Base-by-base conservation (phyloP, 2,797 vertebrate species). In the Micromesistius poutassou region DNA sequence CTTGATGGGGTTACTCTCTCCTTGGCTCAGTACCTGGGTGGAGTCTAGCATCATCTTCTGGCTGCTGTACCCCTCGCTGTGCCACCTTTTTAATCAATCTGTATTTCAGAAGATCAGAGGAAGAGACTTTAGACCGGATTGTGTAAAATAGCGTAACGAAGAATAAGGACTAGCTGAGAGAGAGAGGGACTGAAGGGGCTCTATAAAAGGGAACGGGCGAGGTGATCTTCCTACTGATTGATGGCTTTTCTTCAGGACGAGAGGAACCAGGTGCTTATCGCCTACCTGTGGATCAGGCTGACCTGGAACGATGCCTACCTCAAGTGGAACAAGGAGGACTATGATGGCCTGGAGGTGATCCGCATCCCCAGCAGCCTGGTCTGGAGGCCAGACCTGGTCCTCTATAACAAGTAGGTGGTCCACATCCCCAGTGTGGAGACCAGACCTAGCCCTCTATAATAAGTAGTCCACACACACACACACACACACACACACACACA, bases 201-300 rank as follows among this genome's bases (percentile, higher is more conserved):
- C 33, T 35, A 35, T 8, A 8, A 55, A 7, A n/a, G 55, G n/a
- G 5, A 62, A n/a, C n/a, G 22, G 8, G 55, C 25, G 55, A 62
- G 5, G n/a, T 19, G 50, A 16, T 46, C 5, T 5, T 62, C 55
- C 22, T 25, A 9, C 9, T 62, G 55, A 22, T 55, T 7, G 19
- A 4, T 4, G 5, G n/a, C 55, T 62, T n/a, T 62, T 25, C 22
- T 70, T 28, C 80, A 78, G 98, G 98, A 99, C 79, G 98, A 98
- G 91, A 94, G 97, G 87, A 99, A 99, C 89, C 98, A 99, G 91
- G 96, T 99, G 87, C 90, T 99, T 90, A 97, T 96, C 0, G 95
- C 96, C 46, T 99, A 99, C 85, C 89, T 99, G 77, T 99, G 98
- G 98, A 98, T 99, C 88, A 93, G 97, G 82, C 97, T 97, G 91